Percentiles rank a stretch among this genome's conserved stretches.
These are phyloP conservation scores for Huso huso DNA, from an alignment of 2,797 vertebrate species.

Conservation along the genomic window DNA sequence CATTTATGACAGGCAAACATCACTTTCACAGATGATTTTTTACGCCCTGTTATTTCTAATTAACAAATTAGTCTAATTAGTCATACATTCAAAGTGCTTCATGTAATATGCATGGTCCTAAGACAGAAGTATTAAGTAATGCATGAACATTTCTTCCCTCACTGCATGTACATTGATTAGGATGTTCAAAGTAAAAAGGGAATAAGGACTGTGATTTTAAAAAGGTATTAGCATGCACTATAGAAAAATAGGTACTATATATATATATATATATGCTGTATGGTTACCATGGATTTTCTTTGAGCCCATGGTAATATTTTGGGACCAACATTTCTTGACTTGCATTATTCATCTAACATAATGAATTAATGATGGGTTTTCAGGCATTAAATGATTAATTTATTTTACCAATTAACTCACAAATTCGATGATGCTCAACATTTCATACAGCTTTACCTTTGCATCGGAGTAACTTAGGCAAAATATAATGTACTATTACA, in stretches of 20 bases:
- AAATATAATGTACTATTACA: too few relatives aligned
- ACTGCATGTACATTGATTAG: conserved; percentile 68
- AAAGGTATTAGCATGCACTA: conserved; percentile 34
- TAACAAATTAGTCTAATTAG: conserved; percentile 34
- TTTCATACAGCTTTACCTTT: too few relatives aligned
- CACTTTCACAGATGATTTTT: conserved; percentile 38
- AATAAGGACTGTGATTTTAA: conserved; percentile 85
- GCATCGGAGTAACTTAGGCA: too few relatives aligned
- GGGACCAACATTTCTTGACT: conserved; percentile 41
- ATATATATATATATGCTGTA: conserved; percentile 9
- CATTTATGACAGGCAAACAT: conserved; percentile 31
- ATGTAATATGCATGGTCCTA: conserved; percentile 53
- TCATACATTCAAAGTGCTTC: conserved; percentile 33
- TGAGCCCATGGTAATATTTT: conserved; percentile 41
- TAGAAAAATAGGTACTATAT: background rate
- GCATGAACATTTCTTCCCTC: conserved; percentile 59
- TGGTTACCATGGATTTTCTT: conserved; percentile 19
- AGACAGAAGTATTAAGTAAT: conserved; percentile 56
- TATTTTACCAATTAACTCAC: too few relatives aligned
- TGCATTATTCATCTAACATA: conserved; percentile 51
- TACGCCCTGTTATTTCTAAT: conserved; percentile 53
- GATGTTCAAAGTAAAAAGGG: conserved; percentile 63
- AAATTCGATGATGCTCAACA: too few relatives aligned
- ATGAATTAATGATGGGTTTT: conserved; percentile 56
- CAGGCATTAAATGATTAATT: conserved; percentile 22